Base-by-base conservation (phyloP, 2,888 invertebrate species). In the Xanthorhoe spadicearia region DNA sequence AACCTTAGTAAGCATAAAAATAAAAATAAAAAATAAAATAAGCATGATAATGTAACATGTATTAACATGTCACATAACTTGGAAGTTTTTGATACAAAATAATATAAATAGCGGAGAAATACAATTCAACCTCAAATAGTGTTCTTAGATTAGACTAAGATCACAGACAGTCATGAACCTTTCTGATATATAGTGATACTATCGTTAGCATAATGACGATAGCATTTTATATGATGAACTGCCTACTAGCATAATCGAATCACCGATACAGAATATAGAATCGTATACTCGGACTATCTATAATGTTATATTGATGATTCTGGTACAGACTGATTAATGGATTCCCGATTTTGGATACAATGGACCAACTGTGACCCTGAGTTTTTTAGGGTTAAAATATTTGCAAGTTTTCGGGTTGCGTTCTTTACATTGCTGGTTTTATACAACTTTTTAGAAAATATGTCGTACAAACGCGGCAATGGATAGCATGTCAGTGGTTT, bases 251-350 rank as follows among this genome's bases (percentile, higher is more conserved):
- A 81, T 90, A 90, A 92, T 89, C 89, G 90, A 90, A 90, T 92
- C 87, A 91, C 83, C 83, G 82, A 87, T 91, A 89, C 82, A 84
- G 83, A 83, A 84, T 87, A 89, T 90, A 84, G 86, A 89, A 88
- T 91, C 89, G 85, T 88, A 90, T 89, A 87, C 88, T 90, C 86
- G 90, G 91, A 88, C 90, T 87, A 87, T 83, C 83, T 83, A 86
- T 90, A 90, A 90, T 91, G 88, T 81, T 92, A 89, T 92, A 93
- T 92, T 92, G 92, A 92, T 92, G 92, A 88, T 91, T 88, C 88
- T 81, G 78, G 88, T 83, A 86, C 87, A 92, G 92, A 92, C 93
- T 92, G 92, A 93, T 93, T 92, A 93, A 93, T 93, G 92, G 86
- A 87, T 78, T 80, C 79, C 78, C 85, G 83, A 84, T 86, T 81